Evolutionary conservation across 2,888 invertebrate genomes (phyloP), one percentile per base, ranked within the genome.

Genomic region (Ichneumoninae sp.): DNA sequence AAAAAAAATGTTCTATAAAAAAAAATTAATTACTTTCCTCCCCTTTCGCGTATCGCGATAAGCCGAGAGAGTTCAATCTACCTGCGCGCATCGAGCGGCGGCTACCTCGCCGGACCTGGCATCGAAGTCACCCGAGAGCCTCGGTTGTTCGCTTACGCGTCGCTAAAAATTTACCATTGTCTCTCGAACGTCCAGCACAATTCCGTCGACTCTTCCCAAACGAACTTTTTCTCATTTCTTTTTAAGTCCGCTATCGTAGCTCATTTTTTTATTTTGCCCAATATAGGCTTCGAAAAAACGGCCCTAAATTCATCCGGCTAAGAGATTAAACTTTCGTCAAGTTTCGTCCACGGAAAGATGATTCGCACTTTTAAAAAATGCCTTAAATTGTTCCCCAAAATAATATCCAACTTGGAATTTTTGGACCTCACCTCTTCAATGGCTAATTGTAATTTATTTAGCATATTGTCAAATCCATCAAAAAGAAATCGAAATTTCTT

Each of bases 111-210:
- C 88, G 87, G 89, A 62, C 87, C 90, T 84, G 88, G 93, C 93
- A 90, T 93, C 90, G 91, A 93, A 92, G 88, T 93, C 93, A 91
- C 93, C 91, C 86, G 66, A 68, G 66, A 68, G 60, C 47, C 78
- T 36, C 57, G 65, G 22, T 16, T 44, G 52, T 65, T 77, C 62
- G 54, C 60, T 70, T 50, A n/a, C 62, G 36, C 26, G 44, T 16
- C 50, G n/a, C 13, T 33, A 30, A 62, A 54, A 44, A 60, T 44
- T 44, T 65, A 47, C 30, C 33, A 77, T 72, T 66, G 65, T 57
- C 54, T 66, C 6, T 22, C 65, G 13, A 26, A 7, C 70, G 10
- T 44, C 30, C 19, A 26, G 54, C 40, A 33, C 30, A 26, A 33
- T n/a, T 16, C n/a, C 33, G 13, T n/a, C 30, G 16, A 62, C n/a